A percentile compares a stretch with the other conserved stretches of the same genome.
These are phyloP conservation scores for Drosophila hawaiiensis DNA, from an alignment of 2,888 invertebrate genomes.

Conservation along the genomic window DNA sequence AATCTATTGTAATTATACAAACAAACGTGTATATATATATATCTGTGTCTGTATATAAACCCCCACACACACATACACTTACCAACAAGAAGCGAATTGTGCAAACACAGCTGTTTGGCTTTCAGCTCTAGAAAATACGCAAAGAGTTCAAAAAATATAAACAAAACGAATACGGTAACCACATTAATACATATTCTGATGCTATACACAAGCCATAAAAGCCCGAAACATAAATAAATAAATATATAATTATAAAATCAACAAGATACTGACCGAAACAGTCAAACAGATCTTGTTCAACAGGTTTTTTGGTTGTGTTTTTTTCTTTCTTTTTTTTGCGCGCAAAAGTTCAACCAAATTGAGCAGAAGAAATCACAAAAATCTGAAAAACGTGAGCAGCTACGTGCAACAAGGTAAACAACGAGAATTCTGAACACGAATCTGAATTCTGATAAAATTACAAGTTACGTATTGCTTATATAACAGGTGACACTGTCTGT, in stretches of 20 bases:
- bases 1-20: constrained; percentile 42
- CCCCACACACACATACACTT: constrained; percentile 19
- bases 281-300: constrained; percentile 55
- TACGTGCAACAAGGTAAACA: constrained; percentile 56
- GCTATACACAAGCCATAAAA: constrained; percentile 31
- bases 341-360: constrained; percentile 71
- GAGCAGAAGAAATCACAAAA: constrained; percentile 35
- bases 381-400: constrained; percentile 62
- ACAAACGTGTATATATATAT: constrained; percentile 5
- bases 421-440: constrained; percentile 23
- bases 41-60: not conserved
- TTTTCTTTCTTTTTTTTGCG: constrained; percentile 40
- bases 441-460: constrained; percentile 26
- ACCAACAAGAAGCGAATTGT: constrained; percentile 33
- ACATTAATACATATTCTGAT: constrained; percentile 21
- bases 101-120: constrained; percentile 71
- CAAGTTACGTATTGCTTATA: constrained; percentile 13
- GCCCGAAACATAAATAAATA: constrained; percentile 45
- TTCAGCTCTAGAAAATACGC: constrained; percentile 11
- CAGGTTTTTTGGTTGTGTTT: constrained; percentile 64
- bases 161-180: constrained; percentile 9
- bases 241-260: constrained; percentile 36
- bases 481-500: not conserved
- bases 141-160: constrained; percentile 14
- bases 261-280: constrained; percentile 16